Evolutionary conservation across 2,113 vertebrate species (phyloP), one percentile per base, ranked within the genome.

Genomic region (Mastomys natalensis): DNA sequence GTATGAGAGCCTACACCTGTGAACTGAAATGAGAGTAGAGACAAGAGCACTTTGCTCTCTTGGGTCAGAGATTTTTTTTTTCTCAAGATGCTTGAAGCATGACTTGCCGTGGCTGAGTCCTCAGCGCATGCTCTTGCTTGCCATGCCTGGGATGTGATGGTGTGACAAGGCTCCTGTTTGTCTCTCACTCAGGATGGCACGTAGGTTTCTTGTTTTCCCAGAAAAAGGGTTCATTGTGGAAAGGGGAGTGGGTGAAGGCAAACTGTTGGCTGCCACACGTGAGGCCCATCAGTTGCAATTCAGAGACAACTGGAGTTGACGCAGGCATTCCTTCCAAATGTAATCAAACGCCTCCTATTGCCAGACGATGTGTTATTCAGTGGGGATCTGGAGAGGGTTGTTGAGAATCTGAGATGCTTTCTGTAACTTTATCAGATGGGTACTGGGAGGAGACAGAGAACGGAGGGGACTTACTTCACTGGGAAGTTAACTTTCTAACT

Each of bases 301-400:
- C 80, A 91, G 96, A 93, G 98, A 98, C 97, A 98, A 98, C 98
- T 98, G 97, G 94, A 96, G 98, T 98, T 98, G 98, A 98, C 95
- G 97, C 97, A 89, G 96, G 93, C 88, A 29, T 94, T 98, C 98
- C 97, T 96, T 97, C 95, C 97, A 1, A 87, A 87, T 98, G 95
- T 98, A 98, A 97, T 73, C 97, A 98, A 98, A 97, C 74, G 94
- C 94, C 96, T 90, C 95, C 94, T 95, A 96, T 97, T 98, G 93
- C 98, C 97, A 98, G 97, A 98, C 70, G 91, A 96, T 1, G 93
- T 97, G 94, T 96, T 98, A 98, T 98, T 98, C 97, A 97, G 97
- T 93, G 94, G 96, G 97, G 97, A 98, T 81, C 94, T 91, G 95
- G 95, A 64, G 90, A 66, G 16, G 48, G 91, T 86, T 96, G 91